These are phyloP conservation scores for Yponomeuta cagnagella DNA, from an alignment of 2,888 invertebrate genomes.

Conservation along the genomic window DNA sequence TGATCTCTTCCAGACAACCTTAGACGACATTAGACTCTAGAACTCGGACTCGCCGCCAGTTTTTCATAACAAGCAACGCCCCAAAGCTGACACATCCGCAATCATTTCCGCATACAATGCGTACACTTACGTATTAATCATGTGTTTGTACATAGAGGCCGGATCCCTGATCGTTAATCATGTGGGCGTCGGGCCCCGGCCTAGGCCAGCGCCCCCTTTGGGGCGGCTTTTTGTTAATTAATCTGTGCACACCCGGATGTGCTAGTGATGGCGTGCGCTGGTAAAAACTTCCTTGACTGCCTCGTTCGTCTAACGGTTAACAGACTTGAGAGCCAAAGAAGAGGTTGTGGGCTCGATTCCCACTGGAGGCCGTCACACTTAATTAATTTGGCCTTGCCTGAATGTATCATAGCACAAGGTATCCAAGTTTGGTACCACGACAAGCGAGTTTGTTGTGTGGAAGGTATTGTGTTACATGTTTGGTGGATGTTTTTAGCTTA, in stretches of 20 bases:
- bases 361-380: too few species aligned
- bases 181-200: conserved; percentile 48
- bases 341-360: too few species aligned
- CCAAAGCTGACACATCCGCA: conserved; percentile 22
- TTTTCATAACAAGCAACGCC: too few species aligned
- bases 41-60: too few species aligned
- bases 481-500: too few species aligned
- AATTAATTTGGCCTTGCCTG: too few species aligned
- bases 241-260: conserved; percentile 32
- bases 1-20: too few species aligned
- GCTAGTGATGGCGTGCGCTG: conserved; percentile 24
- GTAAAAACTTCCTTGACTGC: conserved; percentile 22
- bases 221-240: conserved; percentile 70
- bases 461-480: too few species aligned
- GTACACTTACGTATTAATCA: conserved; percentile 66
- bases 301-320: too few species aligned
- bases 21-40: too few species aligned
- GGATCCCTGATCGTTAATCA: conserved; percentile 63
- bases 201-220: conserved; percentile 31
- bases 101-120: conserved; percentile 38
- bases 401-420: background rate
- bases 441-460: too few species aligned
- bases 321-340: too few species aligned
- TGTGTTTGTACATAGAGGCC: conserved; percentile 45
- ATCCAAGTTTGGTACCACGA: background rate